Evolutionary conservation across 2,888 invertebrate genomes (phyloP).

Genomic region (Cancer borealis): DNA sequence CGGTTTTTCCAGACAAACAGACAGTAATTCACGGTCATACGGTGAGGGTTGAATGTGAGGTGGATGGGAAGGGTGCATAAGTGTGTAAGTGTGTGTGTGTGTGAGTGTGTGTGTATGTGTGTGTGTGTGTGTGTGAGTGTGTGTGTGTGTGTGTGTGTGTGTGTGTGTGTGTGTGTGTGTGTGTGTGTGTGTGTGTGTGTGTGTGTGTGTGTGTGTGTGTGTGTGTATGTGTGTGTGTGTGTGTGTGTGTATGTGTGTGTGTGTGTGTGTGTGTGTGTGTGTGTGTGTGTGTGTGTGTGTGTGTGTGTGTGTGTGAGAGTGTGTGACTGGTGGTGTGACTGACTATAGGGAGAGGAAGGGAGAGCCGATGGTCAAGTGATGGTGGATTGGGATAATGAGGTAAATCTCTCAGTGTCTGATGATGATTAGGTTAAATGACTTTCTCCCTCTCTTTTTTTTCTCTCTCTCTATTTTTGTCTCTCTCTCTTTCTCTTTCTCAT

Average conservation of each 20-base stretch:
- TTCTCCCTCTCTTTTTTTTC: background rate
- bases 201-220: background rate
- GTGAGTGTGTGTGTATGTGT: background rate
- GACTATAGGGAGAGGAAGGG: background rate
- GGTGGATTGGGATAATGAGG: background rate
- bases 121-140: background rate
- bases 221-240: background rate
- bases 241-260: background rate
- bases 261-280: background rate
- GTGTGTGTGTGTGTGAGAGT: background rate
- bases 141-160: background rate
- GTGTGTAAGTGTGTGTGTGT: background rate
- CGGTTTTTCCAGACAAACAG: conserved; percentile 13
- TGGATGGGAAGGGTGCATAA: background rate
- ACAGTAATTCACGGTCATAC: background rate
- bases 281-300: background rate
- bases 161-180: background rate
- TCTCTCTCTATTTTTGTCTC: conserved; percentile 30
- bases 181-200: background rate
- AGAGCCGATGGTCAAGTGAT: background rate
- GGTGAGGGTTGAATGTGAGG: background rate
- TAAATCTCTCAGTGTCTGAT: conserved; percentile 20
- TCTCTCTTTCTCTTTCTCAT: conserved; percentile 6
- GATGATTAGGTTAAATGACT: conserved; percentile 22
- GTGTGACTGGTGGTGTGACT: background rate